Evolutionary conservation across 2,113 vertebrate species (phyloP).

Genomic region (Poeciliopsis prolifica): DNA sequence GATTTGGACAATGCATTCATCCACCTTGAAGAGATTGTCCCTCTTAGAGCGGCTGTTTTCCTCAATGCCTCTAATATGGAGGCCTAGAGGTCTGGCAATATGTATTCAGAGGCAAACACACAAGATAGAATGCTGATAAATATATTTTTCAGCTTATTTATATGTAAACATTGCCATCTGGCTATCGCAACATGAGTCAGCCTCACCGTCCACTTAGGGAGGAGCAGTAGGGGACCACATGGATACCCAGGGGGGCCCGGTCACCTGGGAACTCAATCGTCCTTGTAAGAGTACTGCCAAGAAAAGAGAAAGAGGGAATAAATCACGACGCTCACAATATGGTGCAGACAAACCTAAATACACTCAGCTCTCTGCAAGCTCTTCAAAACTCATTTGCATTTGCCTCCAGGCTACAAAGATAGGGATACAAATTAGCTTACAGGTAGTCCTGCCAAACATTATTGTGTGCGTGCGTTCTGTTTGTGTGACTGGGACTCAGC

Average conservation of each 20-base stretch:
- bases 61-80: constrained; percentile 92
- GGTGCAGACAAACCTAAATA: background rate
- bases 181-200: constrained; percentile 5
- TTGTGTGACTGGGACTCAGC: constrained; percentile 26
- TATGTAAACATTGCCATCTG: constrained; percentile 46
- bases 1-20: constrained; percentile 94
- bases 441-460: constrained; percentile 47
- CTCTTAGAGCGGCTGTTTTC: constrained; percentile 87
- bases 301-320: constrained; percentile 33
- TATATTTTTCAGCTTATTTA: constrained; percentile 6
- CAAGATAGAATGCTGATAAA: constrained; percentile 6
- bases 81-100: constrained; percentile 86
- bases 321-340: background rate
- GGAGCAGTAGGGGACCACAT: constrained; percentile 93
- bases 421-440: constrained; percentile 65
- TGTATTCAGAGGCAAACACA: constrained; percentile 29
- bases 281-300: constrained; percentile 84
- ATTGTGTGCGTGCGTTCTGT: constrained; percentile 5
- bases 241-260: constrained; percentile 90
- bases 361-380: constrained; percentile 1
- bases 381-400: constrained; percentile 64
- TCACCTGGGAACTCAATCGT: constrained; percentile 87
- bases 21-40: constrained; percentile 88
- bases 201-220: constrained; percentile 94
- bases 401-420: constrained; percentile 57